phyloP scores from a whole-genome alignment of 2,888 invertebrate species.

The Zygothrica quintamaculata region DNA sequence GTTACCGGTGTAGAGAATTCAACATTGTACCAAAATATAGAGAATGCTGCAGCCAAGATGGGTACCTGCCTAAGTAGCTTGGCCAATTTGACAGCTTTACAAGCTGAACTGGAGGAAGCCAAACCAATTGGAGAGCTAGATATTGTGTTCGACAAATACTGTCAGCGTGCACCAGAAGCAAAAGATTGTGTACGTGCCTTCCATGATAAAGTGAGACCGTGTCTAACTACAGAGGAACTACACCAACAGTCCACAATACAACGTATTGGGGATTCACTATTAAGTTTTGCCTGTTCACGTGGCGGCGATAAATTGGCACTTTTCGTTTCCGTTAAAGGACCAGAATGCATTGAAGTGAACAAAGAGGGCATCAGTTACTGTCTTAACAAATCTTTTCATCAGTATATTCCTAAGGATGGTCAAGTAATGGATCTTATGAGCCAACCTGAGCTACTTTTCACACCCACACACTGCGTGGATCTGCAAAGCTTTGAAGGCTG shows the following conservation, averaged over 20 bases:
- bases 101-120: slow-evolving; percentile 89
- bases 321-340: slow-evolving; percentile 92
- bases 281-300: slow-evolving; percentile 90
- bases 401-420: slow-evolving; percentile 85
- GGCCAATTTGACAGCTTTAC: slow-evolving; percentile 86
- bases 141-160: slow-evolving; percentile 90
- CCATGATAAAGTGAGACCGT: slow-evolving; percentile 86
- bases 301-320: slow-evolving; percentile 93
- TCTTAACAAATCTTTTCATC: slow-evolving; percentile 87
- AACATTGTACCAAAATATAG: slow-evolving; percentile 85
- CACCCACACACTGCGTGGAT: slow-evolving; percentile 85
- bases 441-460: slow-evolving; percentile 87
- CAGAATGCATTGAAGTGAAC: slow-evolving; percentile 89
- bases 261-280: slow-evolving; percentile 88
- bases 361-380: slow-evolving; percentile 87
- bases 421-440: slow-evolving; percentile 72
- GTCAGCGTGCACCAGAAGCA: slow-evolving; percentile 85
- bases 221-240: slow-evolving; percentile 87
- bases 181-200: slow-evolving; percentile 87
- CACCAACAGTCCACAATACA: slow-evolving; percentile 87
- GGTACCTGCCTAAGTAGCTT: slow-evolving; percentile 86
- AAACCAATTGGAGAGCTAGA: slow-evolving; percentile 89
- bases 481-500: slow-evolving; percentile 82
- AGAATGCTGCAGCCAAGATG: slow-evolving; percentile 84
- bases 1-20: slow-evolving; percentile 86